phyloP scores from a whole-genome alignment of 2,888 invertebrate species.

The Epiblema foenella region DNA sequence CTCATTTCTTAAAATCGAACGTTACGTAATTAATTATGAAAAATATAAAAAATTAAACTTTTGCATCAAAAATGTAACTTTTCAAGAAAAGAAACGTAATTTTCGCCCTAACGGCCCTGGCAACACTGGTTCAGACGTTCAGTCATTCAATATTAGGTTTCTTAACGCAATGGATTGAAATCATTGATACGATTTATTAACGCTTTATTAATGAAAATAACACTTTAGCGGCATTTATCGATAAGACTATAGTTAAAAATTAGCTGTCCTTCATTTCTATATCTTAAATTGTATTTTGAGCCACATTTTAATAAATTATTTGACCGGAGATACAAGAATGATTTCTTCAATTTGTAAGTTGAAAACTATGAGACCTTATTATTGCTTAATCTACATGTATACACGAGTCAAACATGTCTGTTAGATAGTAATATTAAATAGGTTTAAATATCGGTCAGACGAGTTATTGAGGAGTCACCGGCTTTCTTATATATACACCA shows the following conservation, averaged over 20 bases:
- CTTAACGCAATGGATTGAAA: not conserved
- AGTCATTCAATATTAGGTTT: slow-evolving; percentile 19
- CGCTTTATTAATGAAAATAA: slow-evolving; percentile 20
- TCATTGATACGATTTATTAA: slow-evolving; percentile 5
- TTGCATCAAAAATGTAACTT: too few relatives aligned
- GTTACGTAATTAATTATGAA: too few relatives aligned
- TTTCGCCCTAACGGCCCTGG: too few relatives aligned
- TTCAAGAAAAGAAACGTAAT: too few relatives aligned
- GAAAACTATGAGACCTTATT: not conserved
- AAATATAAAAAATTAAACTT: too few relatives aligned
- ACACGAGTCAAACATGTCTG: not conserved
- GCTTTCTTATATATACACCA: too few relatives aligned
- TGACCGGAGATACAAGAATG: slow-evolving; percentile 46
- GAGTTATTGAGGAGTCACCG: too few relatives aligned
- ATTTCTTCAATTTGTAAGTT: slow-evolving; percentile 56
- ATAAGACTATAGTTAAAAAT: not conserved
- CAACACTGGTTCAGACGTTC: slow-evolving; percentile 18
- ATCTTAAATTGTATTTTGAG: not conserved
- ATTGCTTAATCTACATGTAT: not conserved
- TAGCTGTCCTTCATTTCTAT: slow-evolving; percentile 1
- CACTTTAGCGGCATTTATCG: not conserved
- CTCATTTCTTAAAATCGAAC: too few relatives aligned
- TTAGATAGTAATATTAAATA: not conserved
- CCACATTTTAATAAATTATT: slow-evolving; percentile 7
- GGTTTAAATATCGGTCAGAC: not conserved